Percentiles rank a stretch among this genome's conserved stretches.
Conservation (phyloP, 2,888 invertebrate genomes). For the Eurytoma californica region DNA sequence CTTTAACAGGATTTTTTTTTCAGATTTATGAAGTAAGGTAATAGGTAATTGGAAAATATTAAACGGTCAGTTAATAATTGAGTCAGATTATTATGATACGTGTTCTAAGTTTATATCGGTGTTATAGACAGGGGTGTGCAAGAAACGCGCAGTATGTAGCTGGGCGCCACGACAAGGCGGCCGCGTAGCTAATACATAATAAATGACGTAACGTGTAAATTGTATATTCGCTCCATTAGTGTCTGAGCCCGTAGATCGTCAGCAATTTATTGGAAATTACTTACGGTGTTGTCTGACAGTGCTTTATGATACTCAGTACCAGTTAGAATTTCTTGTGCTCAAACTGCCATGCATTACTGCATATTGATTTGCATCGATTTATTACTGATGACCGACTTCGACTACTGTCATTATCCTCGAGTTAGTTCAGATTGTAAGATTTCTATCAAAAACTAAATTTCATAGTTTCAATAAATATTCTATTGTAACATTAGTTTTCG, state of each 20-base stretch:
- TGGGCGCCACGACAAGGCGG: neutral
- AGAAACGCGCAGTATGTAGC: neutral
- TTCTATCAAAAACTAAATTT: too few species aligned
- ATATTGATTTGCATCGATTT: constrained; percentile 28
- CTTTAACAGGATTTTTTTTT: too few species aligned
- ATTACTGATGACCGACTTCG: neutral
- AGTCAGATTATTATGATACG: too few species aligned
- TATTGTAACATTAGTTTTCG: too few species aligned
- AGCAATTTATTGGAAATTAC: constrained; percentile 50
- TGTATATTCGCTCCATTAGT: constrained; percentile 44
- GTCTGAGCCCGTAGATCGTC: constrained; percentile 36
- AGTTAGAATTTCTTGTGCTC: constrained; percentile 24
- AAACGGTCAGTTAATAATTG: too few species aligned
- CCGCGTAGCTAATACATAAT: constrained; percentile 40
- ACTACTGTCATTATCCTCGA: too few species aligned
- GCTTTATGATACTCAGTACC: constrained; percentile 14
- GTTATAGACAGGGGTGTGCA: neutral
- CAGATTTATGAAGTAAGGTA: too few species aligned
- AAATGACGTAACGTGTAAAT: constrained; percentile 45
- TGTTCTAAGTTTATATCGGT: neutral
- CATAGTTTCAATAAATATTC: too few species aligned
- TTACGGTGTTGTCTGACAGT: constrained; percentile 42
- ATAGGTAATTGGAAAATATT: too few species aligned
- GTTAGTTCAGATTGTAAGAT: too few species aligned
- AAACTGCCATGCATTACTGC: constrained; percentile 7